phyloP scores from a whole-genome alignment of 2,113 vertebrate genomes.

The Plecturocebus donacophilus region DNA sequence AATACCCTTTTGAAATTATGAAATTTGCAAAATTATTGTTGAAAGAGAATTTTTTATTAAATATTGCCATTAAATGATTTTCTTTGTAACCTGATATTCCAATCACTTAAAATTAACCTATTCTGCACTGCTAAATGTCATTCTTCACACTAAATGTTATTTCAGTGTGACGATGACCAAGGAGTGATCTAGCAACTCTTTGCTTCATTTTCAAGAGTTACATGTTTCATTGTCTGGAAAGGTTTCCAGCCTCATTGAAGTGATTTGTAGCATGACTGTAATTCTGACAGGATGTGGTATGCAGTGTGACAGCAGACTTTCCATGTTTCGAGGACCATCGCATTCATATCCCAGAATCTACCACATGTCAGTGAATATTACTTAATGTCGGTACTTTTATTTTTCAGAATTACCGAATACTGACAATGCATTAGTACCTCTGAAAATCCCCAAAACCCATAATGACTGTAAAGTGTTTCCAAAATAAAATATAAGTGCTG shows the following conservation, averaged over 20 bases:
- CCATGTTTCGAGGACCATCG: neutral
- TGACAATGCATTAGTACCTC: neutral
- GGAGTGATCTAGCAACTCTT: neutral
- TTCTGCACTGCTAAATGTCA: neutral
- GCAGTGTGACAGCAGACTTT: neutral
- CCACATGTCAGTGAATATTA: constrained; percentile 10
- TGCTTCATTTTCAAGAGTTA: neutral
- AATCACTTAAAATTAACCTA: neutral
- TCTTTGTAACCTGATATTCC: neutral
- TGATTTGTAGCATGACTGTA: neutral
- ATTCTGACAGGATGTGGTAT: constrained; percentile 58
- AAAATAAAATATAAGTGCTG: neutral
- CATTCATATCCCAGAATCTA: neutral
- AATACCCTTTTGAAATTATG: neutral
- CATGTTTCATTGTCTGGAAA: neutral
- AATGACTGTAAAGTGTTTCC: neutral
- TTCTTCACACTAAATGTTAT: neutral
- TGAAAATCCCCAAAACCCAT: neutral
- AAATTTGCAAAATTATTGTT: neutral
- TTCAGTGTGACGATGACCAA: neutral
- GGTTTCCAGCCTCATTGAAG: neutral
- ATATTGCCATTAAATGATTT: neutral
- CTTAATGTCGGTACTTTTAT: constrained; percentile 50
- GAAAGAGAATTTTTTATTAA: neutral
- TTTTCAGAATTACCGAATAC: neutral